phyloP scores from a whole-genome alignment of 2,797 vertebrate species.

The Allobates femoralis region DNA sequence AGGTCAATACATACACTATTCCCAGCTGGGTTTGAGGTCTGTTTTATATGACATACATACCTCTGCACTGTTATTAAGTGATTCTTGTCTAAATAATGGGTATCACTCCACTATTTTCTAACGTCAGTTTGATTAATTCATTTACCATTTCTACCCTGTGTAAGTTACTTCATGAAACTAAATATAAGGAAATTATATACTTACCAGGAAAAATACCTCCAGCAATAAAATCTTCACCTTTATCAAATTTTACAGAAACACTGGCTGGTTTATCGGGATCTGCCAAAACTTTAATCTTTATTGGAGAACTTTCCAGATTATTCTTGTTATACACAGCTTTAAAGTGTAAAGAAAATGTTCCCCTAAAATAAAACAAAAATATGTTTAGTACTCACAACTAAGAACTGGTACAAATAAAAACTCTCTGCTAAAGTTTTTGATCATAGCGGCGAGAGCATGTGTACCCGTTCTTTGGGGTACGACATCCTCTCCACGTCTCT shows the following conservation, averaged over 20 bases:
- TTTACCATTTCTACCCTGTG: not conserved
- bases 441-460: no score
- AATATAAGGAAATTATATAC: conserved; percentile 5
- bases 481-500: no score
- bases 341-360: conserved; percentile 80
- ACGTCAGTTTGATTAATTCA: not conserved
- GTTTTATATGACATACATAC: no score
- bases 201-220: conserved; percentile 86
- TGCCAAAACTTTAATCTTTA: conserved; percentile 83
- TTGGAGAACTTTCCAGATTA: conserved; percentile 75
- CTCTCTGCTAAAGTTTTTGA: no score
- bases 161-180: not conserved
- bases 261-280: conserved; percentile 84
- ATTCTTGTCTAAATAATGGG: no score
- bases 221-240: conserved; percentile 74
- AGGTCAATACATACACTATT: no score
- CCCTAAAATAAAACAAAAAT: conserved; percentile 73
- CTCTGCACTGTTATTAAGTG: no score
- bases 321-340: conserved; percentile 75
- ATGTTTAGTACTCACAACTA: not conserved
- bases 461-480: no score
- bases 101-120: no score
- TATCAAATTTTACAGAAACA: conserved; percentile 82
- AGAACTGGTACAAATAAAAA: no score
- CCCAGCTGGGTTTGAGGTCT: no score